Percentiles rank a stretch among this genome's conserved stretches.
Evolutionary conservation across 2,888 invertebrate genomes (phyloP).

Genomic region (Agrenia bidenticulata): DNA sequence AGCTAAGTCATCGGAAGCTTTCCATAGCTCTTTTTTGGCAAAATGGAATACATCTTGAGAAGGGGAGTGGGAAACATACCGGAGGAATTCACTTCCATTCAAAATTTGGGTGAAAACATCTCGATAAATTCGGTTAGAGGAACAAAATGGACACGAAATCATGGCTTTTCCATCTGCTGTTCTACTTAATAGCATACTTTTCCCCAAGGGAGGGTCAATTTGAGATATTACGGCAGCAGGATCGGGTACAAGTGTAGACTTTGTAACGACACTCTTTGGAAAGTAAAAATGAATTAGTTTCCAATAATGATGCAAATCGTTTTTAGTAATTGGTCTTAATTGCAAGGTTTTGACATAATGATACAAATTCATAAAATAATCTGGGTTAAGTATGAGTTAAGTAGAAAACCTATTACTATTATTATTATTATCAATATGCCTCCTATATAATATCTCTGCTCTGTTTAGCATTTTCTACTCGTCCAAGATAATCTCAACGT

Average conservation of each 20-base stretch:
- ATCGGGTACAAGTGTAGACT: slow-evolving; percentile 62
- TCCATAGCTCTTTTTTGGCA: slow-evolving; percentile 87
- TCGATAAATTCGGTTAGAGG: slow-evolving; percentile 84
- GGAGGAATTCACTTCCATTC: slow-evolving; percentile 81
- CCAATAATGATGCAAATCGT: neutral
- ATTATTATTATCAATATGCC: no score
- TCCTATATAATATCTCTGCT: no score
- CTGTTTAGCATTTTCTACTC: no score
- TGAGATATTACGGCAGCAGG: slow-evolving; percentile 62
- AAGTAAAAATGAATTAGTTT: slow-evolving; percentile 7
- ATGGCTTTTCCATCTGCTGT: slow-evolving; percentile 68
- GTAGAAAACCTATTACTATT: no score
- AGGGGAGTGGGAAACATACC: slow-evolving; percentile 82
- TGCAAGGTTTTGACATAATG: no score
- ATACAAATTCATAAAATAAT: no score
- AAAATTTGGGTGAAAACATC: slow-evolving; percentile 92
- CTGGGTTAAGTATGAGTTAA: no score
- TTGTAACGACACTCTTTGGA: slow-evolving; percentile 71
- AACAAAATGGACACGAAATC: slow-evolving; percentile 74
- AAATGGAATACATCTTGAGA: slow-evolving; percentile 92
- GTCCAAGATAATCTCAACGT: no score
- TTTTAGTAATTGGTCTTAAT: no score
- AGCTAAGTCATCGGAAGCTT: slow-evolving; percentile 82
- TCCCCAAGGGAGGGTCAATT: slow-evolving; percentile 84
- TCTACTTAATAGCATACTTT: slow-evolving; percentile 77